Percentiles rank a stretch among this genome's conserved stretches.
Conservation (phyloP, 2,113 vertebrate species). For the Echinops telfairi region DNA sequence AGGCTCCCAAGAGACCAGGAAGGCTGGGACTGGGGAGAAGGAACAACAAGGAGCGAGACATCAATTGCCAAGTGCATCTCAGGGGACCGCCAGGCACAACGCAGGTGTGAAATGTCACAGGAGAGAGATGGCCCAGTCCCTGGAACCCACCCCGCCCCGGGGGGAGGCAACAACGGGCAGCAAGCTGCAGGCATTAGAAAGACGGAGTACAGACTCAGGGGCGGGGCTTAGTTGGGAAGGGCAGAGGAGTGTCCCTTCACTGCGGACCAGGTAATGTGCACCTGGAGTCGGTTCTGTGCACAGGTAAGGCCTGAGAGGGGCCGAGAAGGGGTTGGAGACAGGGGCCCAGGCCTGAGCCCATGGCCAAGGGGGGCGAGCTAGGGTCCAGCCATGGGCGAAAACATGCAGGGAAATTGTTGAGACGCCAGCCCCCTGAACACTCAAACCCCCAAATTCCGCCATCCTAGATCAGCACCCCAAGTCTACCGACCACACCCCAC, state of each 20-base stretch:
- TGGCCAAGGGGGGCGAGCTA: not conserved
- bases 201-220: not conserved
- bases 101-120: not conserved
- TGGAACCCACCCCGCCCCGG: too few relatives aligned
- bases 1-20: not conserved
- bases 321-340: too few relatives aligned
- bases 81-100: not conserved
- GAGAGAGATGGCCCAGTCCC: not conserved
- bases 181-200: not conserved
- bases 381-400: not conserved
- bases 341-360: not conserved
- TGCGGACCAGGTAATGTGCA: accelerated
- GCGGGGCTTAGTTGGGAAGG: not conserved
- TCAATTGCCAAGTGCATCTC: not conserved
- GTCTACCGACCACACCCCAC: not conserved
- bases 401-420: accelerated
- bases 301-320: not conserved
- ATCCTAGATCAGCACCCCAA: not conserved
- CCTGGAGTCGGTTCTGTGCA: accelerated
- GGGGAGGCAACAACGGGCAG: not conserved
- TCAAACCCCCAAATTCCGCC: accelerated
- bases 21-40: not conserved
- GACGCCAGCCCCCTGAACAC: not conserved
- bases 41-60: too few relatives aligned
- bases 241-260: not conserved